Evolutionary conservation across 2,888 invertebrate species (phyloP).

Genomic region (Diachrysia chrysitis): DNA sequence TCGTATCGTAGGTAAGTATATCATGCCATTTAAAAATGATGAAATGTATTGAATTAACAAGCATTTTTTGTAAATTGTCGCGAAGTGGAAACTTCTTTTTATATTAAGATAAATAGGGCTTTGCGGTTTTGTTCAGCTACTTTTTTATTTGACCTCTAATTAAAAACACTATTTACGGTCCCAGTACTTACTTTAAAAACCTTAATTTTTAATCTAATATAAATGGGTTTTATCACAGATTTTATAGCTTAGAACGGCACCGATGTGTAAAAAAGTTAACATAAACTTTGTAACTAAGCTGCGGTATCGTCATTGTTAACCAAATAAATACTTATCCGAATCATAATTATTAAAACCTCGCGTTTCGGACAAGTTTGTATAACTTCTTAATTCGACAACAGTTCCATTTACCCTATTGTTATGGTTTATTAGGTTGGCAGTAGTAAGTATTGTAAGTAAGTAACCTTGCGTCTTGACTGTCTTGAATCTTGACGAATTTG

Average conservation of each 20-base stretch:
- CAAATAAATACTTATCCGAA: neutral
- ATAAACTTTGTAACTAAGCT: too few relatives aligned
- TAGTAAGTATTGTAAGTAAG: too few relatives aligned
- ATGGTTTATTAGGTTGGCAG: conserved; percentile 38
- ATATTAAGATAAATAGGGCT: neutral
- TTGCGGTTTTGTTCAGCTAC: neutral
- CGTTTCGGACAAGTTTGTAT: neutral
- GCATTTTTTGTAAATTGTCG: conserved; percentile 16
- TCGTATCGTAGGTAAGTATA: conserved; percentile 16
- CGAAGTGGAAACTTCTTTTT: neutral
- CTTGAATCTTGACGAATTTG: neutral
- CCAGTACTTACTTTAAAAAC: neutral
- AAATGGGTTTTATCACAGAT: too few relatives aligned
- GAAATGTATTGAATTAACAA: conserved; percentile 21
- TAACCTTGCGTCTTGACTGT: neutral
- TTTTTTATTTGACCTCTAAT: neutral
- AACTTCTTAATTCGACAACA: neutral
- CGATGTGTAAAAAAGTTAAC: neutral
- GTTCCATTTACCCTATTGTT: conserved; percentile 25
- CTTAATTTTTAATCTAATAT: neutral
- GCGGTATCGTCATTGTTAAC: neutral
- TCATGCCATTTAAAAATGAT: conserved; percentile 28
- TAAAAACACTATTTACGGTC: conserved; percentile 2
- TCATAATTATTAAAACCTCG: neutral
- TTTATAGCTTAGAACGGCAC: neutral